Base-by-base conservation (phyloP, 2,797 vertebrate genomes). In the Kryptopterus vitreolus region DNA sequence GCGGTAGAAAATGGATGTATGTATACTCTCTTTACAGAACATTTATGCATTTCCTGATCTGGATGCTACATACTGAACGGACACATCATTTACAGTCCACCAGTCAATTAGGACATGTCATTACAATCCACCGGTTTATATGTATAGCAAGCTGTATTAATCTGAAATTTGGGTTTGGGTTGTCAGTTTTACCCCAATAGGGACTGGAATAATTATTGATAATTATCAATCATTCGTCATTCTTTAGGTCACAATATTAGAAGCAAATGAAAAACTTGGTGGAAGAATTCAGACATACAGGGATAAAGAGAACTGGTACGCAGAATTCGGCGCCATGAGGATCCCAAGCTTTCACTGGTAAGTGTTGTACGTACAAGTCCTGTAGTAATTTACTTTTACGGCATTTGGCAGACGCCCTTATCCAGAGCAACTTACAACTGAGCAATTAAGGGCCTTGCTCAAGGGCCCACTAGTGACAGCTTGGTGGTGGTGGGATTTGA, bases 241-340 rank as follows among this genome's bases (percentile, higher is more conserved):
- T 86, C 81, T 29, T 87, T 87, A 89, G 95, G 92, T 96, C 84
- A 96, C 93, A 38, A 87, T 96, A 72, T 88, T 96, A 62, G 95
- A 96, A 84, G 95, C 95, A 55, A 92, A 90, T 81, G 72, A 70
- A 11, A 92, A 90, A 20, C 87, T 94, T 0, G 95, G 95, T 59
- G 95, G 95, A 70, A 92, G 95, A 11, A 92, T 96, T 82, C 80
- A 92, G 79, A 96, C 95, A 1, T 92, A 92, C 87, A 92, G 94
- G 84, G 89, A 94, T 79, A 86, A 10, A n/a, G 94, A 94, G 0
- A 92, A 93, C 83, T 96, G 95, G 95, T 94, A 91, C 26, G 95
- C 92, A 77, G 95, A 96, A 69, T 52, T 96, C 57, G 95, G 95
- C 0, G 93, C 95, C 71, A 96, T 96, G 95, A 93, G 95, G 83